These are phyloP conservation scores for Drosophila arawakana DNA, from an alignment of 1,140 invertebrate genomes.

Conservation along the genomic window DNA sequence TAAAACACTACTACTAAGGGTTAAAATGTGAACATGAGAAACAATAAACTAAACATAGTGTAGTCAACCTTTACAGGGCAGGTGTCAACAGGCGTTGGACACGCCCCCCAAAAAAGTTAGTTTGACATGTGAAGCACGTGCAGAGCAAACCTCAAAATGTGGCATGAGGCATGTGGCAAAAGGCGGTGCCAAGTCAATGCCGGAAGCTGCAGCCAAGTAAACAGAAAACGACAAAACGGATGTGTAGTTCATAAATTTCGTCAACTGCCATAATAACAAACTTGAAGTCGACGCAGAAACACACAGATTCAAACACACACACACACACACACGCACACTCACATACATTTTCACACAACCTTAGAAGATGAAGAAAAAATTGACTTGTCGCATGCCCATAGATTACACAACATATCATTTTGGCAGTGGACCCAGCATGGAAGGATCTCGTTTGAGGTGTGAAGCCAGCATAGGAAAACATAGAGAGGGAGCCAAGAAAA, in stretches of 20 bases:
- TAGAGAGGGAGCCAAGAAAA: not conserved
- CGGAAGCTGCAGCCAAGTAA: constrained; percentile 71
- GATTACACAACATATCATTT: constrained; percentile 65
- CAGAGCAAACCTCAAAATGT: constrained; percentile 58
- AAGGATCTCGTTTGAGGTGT: constrained; percentile 32
- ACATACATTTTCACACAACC: not conserved
- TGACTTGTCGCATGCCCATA: constrained; percentile 73
- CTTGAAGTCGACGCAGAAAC: constrained; percentile 41
- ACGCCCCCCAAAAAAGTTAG: constrained; percentile 6
- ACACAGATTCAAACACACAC: not conserved
- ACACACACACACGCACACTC: not conserved
- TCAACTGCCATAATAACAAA: constrained; percentile 81
- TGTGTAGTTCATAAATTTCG: constrained; percentile 83
- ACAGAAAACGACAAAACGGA: constrained; percentile 72
- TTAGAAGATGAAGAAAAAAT: constrained; percentile 41
- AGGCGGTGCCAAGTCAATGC: constrained; percentile 18
- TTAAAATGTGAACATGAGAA: constrained; percentile 23
- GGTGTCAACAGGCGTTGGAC: constrained; percentile 52
- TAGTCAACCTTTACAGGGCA: constrained; percentile 44
- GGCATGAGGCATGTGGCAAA: constrained; percentile 20
- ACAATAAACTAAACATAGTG: constrained; percentile 51
- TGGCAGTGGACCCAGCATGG: constrained; percentile 15
- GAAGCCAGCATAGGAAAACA: constrained; percentile 13
- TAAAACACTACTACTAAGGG: constrained; percentile 3
- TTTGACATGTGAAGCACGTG: constrained; percentile 68